Percentiles rank a stretch among this genome's conserved stretches.
Conservation (phyloP, 2,797 vertebrate genomes). For the Eulemur rubriventer region DNA sequence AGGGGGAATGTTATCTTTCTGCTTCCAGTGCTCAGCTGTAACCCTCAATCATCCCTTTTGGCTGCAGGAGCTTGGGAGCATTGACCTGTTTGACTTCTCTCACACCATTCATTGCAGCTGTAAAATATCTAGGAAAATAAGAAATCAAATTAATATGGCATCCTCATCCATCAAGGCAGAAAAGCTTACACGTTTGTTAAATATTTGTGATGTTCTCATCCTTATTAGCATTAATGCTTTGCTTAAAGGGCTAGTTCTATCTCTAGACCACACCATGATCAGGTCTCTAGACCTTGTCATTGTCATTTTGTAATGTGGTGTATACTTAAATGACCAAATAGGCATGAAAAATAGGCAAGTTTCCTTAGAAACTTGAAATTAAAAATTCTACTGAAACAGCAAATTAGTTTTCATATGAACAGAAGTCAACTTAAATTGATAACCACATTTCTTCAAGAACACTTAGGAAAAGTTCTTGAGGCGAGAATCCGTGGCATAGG, state of each 20-base stretch:
- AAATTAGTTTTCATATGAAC: neutral
- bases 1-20: neutral
- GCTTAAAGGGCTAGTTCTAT: neutral
- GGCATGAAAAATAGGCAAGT: neutral
- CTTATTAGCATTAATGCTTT: neutral
- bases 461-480: neutral
- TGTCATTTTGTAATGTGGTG: neutral
- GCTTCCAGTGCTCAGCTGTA: neutral
- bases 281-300: neutral
- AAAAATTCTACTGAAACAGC: conserved; percentile 19
- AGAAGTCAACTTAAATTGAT: neutral
- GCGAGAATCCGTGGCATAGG: neutral
- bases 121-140: conserved; percentile 25
- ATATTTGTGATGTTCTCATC: neutral
- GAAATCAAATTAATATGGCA: neutral
- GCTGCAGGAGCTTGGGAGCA: neutral
- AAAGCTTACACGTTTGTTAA: neutral
- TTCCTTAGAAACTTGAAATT: neutral
- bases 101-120: neutral
- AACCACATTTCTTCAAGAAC: neutral
- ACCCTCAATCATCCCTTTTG: neutral
- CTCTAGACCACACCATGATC: neutral
- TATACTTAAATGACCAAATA: neutral
- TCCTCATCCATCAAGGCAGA: neutral
- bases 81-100: neutral